Base-by-base conservation (phyloP, 2,113 vertebrate genomes). In the Leucosticte australis region DNA sequence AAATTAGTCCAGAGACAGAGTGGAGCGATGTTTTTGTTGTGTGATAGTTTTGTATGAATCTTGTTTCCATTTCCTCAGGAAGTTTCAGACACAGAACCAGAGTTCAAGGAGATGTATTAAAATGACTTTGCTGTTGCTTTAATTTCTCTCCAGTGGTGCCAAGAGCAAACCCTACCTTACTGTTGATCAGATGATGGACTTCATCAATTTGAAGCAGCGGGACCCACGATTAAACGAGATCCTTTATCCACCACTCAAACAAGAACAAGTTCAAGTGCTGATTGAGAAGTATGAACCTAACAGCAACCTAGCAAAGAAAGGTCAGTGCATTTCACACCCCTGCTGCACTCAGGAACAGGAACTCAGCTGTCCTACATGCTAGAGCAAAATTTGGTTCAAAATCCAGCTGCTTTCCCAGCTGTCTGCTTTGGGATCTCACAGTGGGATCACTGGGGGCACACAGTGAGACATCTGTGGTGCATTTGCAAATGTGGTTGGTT, bases 211-310 rank as follows among this genome's bases (percentile, higher is more conserved):
- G 37, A 99, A 98, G 95, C 99, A 99, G 90, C 98, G 99, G 69
- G 99, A 99, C 97, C 99, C 99, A 37, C 98, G 99, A 15, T 98
- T 99, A 82, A 99, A 99, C 56, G 99, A 99, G 98, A 99, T 99
- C 69, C 98, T 99, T 73, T 99, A 99, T 95, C 99, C 99, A 17
- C 99, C 99, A 0, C 98, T 99, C 95, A 99, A 99, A 94, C 98
- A 99, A 41, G 99, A 99, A 26, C 99, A 99, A 98, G 99, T 99
- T 89, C 99, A 99, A 95, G 96, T 98, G 57, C 97, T 99, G 97
- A 98, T 99, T 96, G 99, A 99, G 97, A 99, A 99, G 95, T 99
- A 99, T 19, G 99, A 99, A 94, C 98, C 98, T 42, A 99, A 99
- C 79, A 96, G 74, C 62, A 97, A 96, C 55, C 97, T 99, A 30